Percentiles rank a stretch among this genome's conserved stretches.
Evolutionary conservation across 2,113 vertebrate genomes (phyloP).

Genomic region (Spheniscus mendiculus): DNA sequence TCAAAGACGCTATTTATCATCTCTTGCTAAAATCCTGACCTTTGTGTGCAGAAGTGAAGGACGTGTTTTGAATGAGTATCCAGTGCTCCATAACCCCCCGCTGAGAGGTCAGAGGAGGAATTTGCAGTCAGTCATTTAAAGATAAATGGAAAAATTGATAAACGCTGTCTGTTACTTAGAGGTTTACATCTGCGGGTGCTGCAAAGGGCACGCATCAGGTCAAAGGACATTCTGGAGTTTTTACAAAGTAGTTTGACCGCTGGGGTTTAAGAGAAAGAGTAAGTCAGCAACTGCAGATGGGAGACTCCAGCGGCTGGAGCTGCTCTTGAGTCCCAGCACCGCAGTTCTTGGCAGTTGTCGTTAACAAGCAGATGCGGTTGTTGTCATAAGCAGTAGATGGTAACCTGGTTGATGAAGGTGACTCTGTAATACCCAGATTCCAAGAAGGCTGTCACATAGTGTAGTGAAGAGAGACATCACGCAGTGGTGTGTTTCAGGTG

Average conservation of each 20-base stretch:
- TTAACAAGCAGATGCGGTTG: background rate
- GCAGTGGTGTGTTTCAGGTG: background rate
- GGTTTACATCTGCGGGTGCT: background rate
- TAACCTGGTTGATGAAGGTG: background rate
- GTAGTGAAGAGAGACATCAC: background rate
- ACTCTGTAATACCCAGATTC: background rate
- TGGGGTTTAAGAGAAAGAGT: background rate
- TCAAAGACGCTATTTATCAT: background rate
- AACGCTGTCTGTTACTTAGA: background rate
- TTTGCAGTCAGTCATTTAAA: background rate
- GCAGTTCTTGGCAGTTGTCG: background rate
- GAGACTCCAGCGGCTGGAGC: rapidly evolving
- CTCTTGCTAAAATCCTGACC: background rate
- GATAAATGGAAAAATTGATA: background rate
- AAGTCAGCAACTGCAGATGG: background rate
- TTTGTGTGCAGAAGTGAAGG: background rate
- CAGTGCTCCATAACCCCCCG: background rate
- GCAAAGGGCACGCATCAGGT: background rate
- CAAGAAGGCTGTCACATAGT: too few species aligned
- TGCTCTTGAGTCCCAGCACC: background rate
- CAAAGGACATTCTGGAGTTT: background rate
- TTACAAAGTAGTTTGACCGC: background rate
- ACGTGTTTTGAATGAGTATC: background rate
- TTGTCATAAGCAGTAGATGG: background rate
- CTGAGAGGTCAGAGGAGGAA: background rate